phyloP scores from a whole-genome alignment of 2,888 invertebrate genomes.

The Tholera decimalis region DNA sequence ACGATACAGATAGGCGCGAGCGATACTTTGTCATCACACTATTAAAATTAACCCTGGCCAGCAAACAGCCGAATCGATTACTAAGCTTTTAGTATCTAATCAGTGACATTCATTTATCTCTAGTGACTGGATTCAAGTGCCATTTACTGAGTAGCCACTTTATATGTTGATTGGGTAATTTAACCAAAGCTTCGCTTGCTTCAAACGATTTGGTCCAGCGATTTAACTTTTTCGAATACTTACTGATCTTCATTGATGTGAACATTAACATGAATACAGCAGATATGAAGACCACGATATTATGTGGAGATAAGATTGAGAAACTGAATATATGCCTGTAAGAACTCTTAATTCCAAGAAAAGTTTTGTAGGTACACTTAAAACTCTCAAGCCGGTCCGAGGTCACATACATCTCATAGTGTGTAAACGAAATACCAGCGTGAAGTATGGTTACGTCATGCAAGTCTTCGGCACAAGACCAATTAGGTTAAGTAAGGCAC shows the following conservation, averaged over 20 bases:
- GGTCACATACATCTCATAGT: slow-evolving; percentile 9
- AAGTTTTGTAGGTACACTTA: neutral
- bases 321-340: neutral
- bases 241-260: slow-evolving; percentile 30
- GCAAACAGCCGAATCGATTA: slow-evolving; percentile 71
- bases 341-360: slow-evolving; percentile 5
- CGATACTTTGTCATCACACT: slow-evolving; percentile 48
- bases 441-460: slow-evolving; percentile 18
- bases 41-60: slow-evolving; percentile 65
- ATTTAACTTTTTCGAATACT: slow-evolving; percentile 67
- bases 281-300: slow-evolving; percentile 8
- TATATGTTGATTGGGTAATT: slow-evolving; percentile 87
- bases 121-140: slow-evolving; percentile 77
- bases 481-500: slow-evolving; percentile 52
- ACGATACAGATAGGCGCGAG: slow-evolving; percentile 49
- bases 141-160: slow-evolving; percentile 81
- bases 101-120: slow-evolving; percentile 82
- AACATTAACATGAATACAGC: slow-evolving; percentile 20
- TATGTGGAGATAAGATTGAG: neutral
- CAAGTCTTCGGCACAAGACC: slow-evolving; percentile 28
- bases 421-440: slow-evolving; percentile 23
- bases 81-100: slow-evolving; percentile 76
- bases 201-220: slow-evolving; percentile 74
- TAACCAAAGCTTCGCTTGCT: slow-evolving; percentile 76
- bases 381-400: slow-evolving; percentile 5